Base-by-base conservation (phyloP, 2,888 invertebrate genomes). In the Uropetala carovei region DNA sequence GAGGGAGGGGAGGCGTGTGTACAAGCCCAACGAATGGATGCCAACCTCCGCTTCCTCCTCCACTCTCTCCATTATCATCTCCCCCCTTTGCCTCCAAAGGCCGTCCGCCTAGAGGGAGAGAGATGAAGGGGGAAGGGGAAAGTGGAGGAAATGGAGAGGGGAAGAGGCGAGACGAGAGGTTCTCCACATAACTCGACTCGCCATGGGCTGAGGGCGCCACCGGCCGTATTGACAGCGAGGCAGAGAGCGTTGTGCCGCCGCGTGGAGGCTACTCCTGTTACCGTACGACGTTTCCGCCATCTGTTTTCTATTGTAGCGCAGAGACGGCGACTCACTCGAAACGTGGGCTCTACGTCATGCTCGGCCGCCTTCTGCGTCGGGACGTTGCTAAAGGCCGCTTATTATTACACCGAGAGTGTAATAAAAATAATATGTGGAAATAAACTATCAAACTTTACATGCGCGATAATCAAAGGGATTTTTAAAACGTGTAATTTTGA, bases 171-270 rank as follows among this genome's bases (percentile, higher is more conserved):
- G 22, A 22, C 22, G 8, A 9, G 64, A 64, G 68, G n/a, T 18
- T 64, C 64, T 64, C 8, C 75, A 75, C 75, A 75, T 75, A 75
- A 75, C 75, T 75, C 75, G 75, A 18, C 75, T 75, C 75, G 75
- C 22, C 75, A 75, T 75, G 13, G 75, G 75, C 22, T 13, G 75
- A 75, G 75, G 75, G 75, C n/a, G 75, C 75, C 75, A 75, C 75
- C 75, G 75, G 75, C 27, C 75, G 75, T 75, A 75, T 75, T 75
- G 75, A 75, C 75, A 75, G 75, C 5, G 43, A 43, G 43, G 43
- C 43, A 75, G 75, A 75, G 27, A 8, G 27, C 27, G 22, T 27
- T 13, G 27, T 22, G 75, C 75, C 75, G 75, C 27, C 75, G 22
- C 22, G 1, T 10, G 75, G 75, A 9, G 75, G 27, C 22, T 27